Base-by-base conservation (phyloP, 2,797 vertebrate species). In the Lindbergichthys nudifrons region DNA sequence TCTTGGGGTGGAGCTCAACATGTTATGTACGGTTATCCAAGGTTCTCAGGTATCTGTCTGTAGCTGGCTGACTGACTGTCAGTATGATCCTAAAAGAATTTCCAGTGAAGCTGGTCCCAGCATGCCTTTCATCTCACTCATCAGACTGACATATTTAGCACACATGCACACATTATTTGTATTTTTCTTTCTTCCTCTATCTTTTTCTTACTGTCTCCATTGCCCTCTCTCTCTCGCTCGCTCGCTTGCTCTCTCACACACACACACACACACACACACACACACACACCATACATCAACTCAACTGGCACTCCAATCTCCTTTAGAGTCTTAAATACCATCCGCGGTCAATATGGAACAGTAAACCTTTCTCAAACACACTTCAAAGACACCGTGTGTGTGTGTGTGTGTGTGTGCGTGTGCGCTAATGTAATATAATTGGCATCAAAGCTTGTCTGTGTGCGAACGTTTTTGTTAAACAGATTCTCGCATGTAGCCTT, bases 241-340 rank as follows among this genome's bases (percentile, higher is more conserved):
- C 59, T 70, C 46, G 60, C 58, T 68, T 48, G 10, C 30, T 8
- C 11, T 5, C 26, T 41, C 19, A 18, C 60, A 60, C 39, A 52
- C 53, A 67, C 19, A 63, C 32, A 57, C 59, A 73, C 45, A 45
- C 26, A 26, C 26, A 26, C 26, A 26, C 26, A 26, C 26, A 26
- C 26, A 26, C 26, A 18, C n/a, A n/a, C n/a, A n/a, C n/a, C n/a
- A n/a, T 63, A 53, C 64, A 80, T 12, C 78, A 53, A 85, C 66
- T 56, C 65, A 56, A 15, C 53, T 48, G 54, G 65, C 39, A 75
- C 77, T 87, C 18, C 5, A 72, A 82, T 82, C 60, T 32, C 63
- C 87, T 77, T 61, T 81, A 81, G 59, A 83, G 63, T 88, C 80
- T 86, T 84, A 84, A 91, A 86, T 86, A 77, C 68, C 82, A 79